Evolutionary conservation across 2,113 vertebrate species (phyloP).

Genomic region (Hypanus sabinus): DNA sequence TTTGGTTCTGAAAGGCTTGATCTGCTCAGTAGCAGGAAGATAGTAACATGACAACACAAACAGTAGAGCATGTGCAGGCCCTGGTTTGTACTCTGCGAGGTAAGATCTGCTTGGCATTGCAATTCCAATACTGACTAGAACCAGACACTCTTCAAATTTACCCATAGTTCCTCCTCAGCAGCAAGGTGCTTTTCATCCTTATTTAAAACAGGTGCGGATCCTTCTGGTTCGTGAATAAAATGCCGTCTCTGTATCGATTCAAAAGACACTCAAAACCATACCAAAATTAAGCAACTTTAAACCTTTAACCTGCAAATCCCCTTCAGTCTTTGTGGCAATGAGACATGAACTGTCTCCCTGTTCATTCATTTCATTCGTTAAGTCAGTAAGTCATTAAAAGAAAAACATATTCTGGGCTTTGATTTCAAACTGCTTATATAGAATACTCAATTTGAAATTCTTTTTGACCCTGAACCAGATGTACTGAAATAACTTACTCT

Average conservation of each 20-base stretch:
- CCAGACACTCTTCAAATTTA: background rate
- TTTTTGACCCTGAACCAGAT: background rate
- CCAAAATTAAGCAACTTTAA: background rate
- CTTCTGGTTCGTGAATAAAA: background rate
- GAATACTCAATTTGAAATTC: background rate
- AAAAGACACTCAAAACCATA: background rate
- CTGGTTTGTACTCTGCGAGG: background rate
- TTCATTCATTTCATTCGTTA: background rate
- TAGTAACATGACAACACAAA: background rate
- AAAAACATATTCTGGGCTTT: background rate
- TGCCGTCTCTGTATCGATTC: background rate
- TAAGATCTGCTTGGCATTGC: background rate
- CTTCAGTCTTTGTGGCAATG: background rate
- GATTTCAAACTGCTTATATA: background rate
- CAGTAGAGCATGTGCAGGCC: background rate
- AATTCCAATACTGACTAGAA: background rate
- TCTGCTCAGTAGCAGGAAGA: background rate
- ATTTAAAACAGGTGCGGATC: background rate
- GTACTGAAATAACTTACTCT: background rate
- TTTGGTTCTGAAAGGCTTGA: background rate
- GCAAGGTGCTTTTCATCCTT: background rate
- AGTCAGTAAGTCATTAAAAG: background rate
- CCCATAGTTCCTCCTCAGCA: background rate
- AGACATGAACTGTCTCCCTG: background rate
- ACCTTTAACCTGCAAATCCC: slow-evolving; percentile 2